A percentile compares a stretch with the other conserved stretches of the same genome.
These are phyloP conservation scores for Meandrina meandrites DNA, from an alignment of 92 coral and sea anemone species.

Conservation along the genomic window DNA sequence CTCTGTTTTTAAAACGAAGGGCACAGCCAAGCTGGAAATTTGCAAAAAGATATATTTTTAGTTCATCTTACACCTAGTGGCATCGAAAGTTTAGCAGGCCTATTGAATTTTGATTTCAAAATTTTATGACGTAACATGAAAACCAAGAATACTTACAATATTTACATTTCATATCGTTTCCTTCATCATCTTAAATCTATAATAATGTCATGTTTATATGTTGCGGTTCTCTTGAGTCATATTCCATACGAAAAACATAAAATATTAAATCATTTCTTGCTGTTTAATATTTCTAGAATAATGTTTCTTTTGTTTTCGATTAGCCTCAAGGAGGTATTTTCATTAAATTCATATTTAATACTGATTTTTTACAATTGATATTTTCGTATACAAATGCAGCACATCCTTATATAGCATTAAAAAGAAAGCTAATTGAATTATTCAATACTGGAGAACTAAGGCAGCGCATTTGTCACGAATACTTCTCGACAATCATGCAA, in stretches of 20 bases:
- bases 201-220: neutral
- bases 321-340: constrained; percentile 4
- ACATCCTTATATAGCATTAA: neutral
- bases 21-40: no score
- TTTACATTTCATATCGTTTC: neutral
- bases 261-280: constrained; percentile 26
- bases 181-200: neutral
- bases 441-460: neutral
- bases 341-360: constrained; percentile 14
- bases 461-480: neutral
- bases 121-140: no score
- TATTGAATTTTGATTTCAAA: no score
- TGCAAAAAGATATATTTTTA: no score
- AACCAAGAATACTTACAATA: neutral
- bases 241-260: constrained; percentile 35
- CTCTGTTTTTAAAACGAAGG: no score
- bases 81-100: no score
- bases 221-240: constrained; percentile 13
- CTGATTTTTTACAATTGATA: constrained; percentile 7
- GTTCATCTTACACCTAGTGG: no score
- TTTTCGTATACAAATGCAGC: neutral
- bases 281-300: constrained; percentile 29
- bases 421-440: neutral
- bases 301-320: constrained; percentile 5
- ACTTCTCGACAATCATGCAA: neutral